Conservation (phyloP, 2,113 vertebrate species). For the Ictalurus punctatus region DNA sequence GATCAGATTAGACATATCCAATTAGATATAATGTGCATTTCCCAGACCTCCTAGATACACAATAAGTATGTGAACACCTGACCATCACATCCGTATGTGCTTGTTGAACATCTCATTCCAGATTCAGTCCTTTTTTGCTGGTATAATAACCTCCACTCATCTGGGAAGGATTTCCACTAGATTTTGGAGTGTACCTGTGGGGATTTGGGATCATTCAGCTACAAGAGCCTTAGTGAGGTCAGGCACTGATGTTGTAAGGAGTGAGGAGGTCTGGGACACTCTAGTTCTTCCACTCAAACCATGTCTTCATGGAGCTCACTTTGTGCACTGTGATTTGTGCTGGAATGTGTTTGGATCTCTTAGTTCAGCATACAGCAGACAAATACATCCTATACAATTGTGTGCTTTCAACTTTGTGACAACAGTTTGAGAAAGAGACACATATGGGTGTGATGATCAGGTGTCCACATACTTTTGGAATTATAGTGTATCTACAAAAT, state of each 20-base stretch:
- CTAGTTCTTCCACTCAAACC: background rate
- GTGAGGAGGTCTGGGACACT: background rate
- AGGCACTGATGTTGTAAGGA: background rate
- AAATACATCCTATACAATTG: background rate
- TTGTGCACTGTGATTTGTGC: background rate
- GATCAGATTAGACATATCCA: background rate
- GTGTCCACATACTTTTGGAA: background rate
- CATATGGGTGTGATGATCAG: background rate
- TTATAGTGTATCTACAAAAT: background rate
- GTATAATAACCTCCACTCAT: background rate
- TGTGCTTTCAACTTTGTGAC: background rate
- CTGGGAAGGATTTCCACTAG: background rate
- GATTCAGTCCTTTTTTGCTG: background rate
- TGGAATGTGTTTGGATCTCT: background rate
- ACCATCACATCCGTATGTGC: background rate
- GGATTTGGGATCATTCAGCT: background rate
- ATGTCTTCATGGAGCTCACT: background rate
- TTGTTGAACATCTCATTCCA: background rate
- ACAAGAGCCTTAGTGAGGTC: background rate
- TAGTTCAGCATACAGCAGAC: no score
- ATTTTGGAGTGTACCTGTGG: background rate
- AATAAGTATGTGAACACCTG: background rate
- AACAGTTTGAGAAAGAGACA: background rate
- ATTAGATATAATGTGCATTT: background rate
- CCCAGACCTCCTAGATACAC: background rate